These are phyloP conservation scores for Arbacia lixula DNA, from an alignment of 53 echinoderm and acorn worm species.

Conservation along the genomic window DNA sequence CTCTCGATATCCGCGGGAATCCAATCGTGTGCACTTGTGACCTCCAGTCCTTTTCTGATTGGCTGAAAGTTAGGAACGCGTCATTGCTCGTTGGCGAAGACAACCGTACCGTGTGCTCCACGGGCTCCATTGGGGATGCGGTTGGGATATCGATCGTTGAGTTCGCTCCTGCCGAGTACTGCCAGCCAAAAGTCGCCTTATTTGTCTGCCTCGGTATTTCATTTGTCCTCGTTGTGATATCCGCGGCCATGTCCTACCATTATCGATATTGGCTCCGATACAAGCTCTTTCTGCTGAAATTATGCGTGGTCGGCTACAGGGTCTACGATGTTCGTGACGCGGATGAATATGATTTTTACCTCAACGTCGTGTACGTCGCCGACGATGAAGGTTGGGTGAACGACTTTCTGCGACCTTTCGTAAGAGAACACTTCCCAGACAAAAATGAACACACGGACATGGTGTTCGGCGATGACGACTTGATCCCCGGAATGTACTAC, in stretches of 20 bases:
- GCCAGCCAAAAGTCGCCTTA: slow-evolving; percentile 33
- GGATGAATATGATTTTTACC: slow-evolving; percentile 21
- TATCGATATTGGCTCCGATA: slow-evolving; percentile 46
- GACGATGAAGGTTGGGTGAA: slow-evolving; percentile 43
- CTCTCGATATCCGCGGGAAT: slow-evolving; percentile 27
- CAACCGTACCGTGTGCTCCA: slow-evolving; percentile 11
- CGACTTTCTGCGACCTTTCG: slow-evolving; percentile 26
- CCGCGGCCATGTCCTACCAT: neutral
- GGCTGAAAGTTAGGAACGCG: slow-evolving; percentile 33
- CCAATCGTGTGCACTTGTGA: slow-evolving; percentile 40
- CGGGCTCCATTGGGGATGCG: slow-evolving; percentile 2
- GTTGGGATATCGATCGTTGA: neutral
- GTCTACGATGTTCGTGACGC: slow-evolving; percentile 5
- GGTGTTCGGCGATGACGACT: slow-evolving; percentile 39
- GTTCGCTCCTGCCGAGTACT: neutral
- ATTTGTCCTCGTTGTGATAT: neutral
- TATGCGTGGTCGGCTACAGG: neutral
- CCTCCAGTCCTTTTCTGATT: slow-evolving; percentile 36
- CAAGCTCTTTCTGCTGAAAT: slow-evolving; percentile 10
- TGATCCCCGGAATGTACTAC: slow-evolving; percentile 48
- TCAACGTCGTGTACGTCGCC: slow-evolving; percentile 41
- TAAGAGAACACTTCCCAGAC: slow-evolving; percentile 6
- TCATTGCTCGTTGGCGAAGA: neutral
- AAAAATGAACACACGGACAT: slow-evolving; percentile 19
- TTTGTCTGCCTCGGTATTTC: neutral